These are phyloP conservation scores for Maniola hyperantus DNA, from an alignment of 2,888 invertebrate genomes.

Conservation along the genomic window DNA sequence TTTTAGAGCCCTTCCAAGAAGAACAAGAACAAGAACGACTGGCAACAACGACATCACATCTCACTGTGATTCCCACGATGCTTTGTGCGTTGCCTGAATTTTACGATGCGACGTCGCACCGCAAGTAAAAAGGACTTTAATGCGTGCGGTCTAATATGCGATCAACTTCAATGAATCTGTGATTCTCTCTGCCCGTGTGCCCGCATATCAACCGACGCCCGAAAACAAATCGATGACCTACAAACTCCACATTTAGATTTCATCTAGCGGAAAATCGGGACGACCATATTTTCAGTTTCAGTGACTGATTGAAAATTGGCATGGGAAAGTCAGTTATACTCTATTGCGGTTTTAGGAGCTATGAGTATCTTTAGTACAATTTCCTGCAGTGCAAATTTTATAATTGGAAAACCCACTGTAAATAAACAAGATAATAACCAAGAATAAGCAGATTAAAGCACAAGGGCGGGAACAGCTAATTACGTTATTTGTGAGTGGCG, in stretches of 20 bases:
- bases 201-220: constrained; percentile 19
- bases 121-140: no score
- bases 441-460: constrained; percentile 7
- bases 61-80: no score
- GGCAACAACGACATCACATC: no score
- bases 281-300: constrained; percentile 7
- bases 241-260: constrained; percentile 31
- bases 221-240: constrained; percentile 34
- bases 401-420: not conserved
- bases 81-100: no score
- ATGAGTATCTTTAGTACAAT: no score
- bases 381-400: not conserved
- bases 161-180: not conserved
- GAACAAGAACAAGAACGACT: no score
- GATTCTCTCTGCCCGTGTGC: not conserved
- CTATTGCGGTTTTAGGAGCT: not conserved
- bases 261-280: constrained; percentile 22
- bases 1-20: no score
- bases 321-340: not conserved
- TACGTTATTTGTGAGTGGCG: not conserved
- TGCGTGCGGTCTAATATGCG: not conserved
- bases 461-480: constrained; percentile 5
- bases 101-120: no score
- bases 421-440: not conserved
- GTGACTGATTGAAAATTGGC: constrained; percentile 1